phyloP scores from a whole-genome alignment of 2,888 invertebrate genomes.

The Caenorhabditis uteleia region DNA sequence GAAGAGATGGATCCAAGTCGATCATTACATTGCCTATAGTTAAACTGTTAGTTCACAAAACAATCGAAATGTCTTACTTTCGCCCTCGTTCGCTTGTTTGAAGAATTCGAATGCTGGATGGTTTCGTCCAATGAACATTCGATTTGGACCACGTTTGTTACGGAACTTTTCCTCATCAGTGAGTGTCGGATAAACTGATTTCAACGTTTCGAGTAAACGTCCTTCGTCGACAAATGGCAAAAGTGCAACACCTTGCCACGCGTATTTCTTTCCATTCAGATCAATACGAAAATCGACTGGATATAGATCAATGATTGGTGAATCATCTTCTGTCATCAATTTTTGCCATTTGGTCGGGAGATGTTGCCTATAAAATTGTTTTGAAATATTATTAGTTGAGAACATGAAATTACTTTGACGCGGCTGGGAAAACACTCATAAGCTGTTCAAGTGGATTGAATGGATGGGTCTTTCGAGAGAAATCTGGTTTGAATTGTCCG shows the following conservation, averaged over 20 bases:
- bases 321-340: slow-evolving; percentile 90
- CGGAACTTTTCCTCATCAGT: slow-evolving; percentile 85
- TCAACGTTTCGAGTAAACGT: slow-evolving; percentile 77
- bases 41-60: not conserved
- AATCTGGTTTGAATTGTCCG: slow-evolving; percentile 80
- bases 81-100: slow-evolving; percentile 77
- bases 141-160: slow-evolving; percentile 86
- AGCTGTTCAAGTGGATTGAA: slow-evolving; percentile 96
- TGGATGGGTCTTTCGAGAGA: slow-evolving; percentile 87
- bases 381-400: not conserved
- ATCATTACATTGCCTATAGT: slow-evolving; percentile 35
- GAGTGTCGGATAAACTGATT: slow-evolving; percentile 79
- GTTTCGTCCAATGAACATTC: slow-evolving; percentile 82
- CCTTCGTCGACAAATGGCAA: slow-evolving; percentile 96
- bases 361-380: slow-evolving; percentile 76
- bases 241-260: slow-evolving; percentile 98
- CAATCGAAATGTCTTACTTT: not conserved
- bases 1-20: slow-evolving; percentile 76
- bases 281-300: slow-evolving; percentile 88
- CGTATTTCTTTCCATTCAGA: slow-evolving; percentile 97
- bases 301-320: slow-evolving; percentile 97
- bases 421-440: slow-evolving; percentile 99
- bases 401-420: slow-evolving; percentile 75
- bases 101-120: slow-evolving; percentile 80
- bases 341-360: slow-evolving; percentile 90